Percentiles rank a stretch among this genome's conserved stretches.
Evolutionary conservation across 2,797 vertebrate genomes (phyloP).

Genomic region (Mormyrus proboscirostris): DNA sequence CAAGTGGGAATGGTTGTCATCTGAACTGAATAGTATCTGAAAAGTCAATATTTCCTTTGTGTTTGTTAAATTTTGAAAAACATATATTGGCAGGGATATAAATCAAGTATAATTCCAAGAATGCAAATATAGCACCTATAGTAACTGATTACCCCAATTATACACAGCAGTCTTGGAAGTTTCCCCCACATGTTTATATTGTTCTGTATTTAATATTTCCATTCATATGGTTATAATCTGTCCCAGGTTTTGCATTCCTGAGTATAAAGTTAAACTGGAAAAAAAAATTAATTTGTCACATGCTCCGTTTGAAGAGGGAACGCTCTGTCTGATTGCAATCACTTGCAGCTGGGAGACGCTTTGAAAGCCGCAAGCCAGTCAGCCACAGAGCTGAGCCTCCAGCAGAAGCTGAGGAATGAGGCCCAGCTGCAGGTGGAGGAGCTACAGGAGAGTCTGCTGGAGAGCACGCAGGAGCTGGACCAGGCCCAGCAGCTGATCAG

Average conservation of each 20-base stretch:
- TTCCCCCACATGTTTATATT: not conserved
- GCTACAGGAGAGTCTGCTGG: slow-evolving; percentile 61
- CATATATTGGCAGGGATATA: not conserved
- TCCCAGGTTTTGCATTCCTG: not conserved
- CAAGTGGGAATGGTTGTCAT: not conserved
- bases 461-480: slow-evolving; percentile 61
- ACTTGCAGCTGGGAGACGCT: slow-evolving; percentile 53
- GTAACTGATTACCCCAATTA: not conserved
- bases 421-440: slow-evolving; percentile 53
- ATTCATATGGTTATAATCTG: not conserved
- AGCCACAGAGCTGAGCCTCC: slow-evolving; percentile 49
- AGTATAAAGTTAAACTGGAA: not conserved
- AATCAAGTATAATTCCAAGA: not conserved
- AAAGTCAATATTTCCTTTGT: not conserved
- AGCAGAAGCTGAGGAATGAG: slow-evolving; percentile 60
- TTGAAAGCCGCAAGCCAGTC: slow-evolving; percentile 46
- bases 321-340: not conserved
- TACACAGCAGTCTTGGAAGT: not conserved
- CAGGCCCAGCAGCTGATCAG: slow-evolving; percentile 41
- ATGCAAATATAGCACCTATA: not conserved
- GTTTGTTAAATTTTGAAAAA: not conserved
- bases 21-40: not conserved
- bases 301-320: not conserved
- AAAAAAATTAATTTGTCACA: not conserved
- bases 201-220: not conserved